phyloP scores from a whole-genome alignment of 2,888 invertebrate genomes.

The Prenolepis imparis region DNA sequence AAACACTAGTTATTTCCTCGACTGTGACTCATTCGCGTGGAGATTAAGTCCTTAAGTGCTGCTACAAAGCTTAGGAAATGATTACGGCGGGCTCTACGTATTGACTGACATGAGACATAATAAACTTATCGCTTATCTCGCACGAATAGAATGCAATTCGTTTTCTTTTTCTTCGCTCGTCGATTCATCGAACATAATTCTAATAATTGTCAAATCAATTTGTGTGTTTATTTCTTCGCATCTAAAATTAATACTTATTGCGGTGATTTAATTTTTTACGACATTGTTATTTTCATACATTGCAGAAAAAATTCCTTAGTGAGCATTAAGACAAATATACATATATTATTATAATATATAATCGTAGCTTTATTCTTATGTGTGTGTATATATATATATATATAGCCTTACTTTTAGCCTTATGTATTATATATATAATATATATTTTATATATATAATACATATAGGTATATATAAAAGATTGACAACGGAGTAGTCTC shows the following conservation, averaged over 20 bases:
- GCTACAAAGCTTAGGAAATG: slow-evolving; percentile 17
- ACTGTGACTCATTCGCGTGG: slow-evolving; percentile 19
- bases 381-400: no score
- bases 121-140: neutral
- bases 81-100: neutral
- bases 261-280: neutral
- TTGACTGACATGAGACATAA: neutral
- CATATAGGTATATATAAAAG: neutral
- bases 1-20: slow-evolving; percentile 44
- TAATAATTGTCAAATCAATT: neutral
- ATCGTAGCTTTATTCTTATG: no score
- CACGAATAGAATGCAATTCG: neutral
- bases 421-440: no score
- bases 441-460: no score
- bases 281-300: neutral
- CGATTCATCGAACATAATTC: neutral
- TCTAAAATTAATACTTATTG: neutral
- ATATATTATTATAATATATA: no score
- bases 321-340: no score
- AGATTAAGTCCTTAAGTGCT: slow-evolving; percentile 38
- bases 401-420: no score
- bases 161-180: neutral
- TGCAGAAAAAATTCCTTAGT: neutral
- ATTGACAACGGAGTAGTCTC: neutral
- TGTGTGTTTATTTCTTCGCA: neutral